Evolutionary conservation across 2,888 invertebrate genomes (phyloP).

Genomic region (Vesta saturnalis): DNA sequence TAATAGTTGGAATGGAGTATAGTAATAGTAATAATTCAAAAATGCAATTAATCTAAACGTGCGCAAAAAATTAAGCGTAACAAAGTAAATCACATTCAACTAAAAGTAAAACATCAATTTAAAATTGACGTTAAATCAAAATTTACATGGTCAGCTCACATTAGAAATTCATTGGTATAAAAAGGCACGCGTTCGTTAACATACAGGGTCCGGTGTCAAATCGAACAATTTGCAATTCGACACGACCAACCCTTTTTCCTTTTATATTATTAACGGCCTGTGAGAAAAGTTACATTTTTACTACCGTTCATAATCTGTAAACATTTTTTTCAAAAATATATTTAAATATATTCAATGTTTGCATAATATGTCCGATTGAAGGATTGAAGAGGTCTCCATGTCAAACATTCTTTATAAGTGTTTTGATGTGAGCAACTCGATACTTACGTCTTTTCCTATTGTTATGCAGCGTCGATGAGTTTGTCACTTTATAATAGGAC

Average conservation of each 20-base stretch:
- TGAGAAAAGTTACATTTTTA: conserved; percentile 32
- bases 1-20: too few species aligned
- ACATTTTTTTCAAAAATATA: conserved; percentile 20
- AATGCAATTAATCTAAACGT: too few species aligned
- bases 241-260: conserved; percentile 48
- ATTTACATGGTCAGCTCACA: conserved; percentile 43
- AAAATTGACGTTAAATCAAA: conserved; percentile 17
- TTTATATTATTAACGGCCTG: conserved; percentile 14
- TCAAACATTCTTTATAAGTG: conserved; percentile 37
- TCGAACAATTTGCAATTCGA: conserved; percentile 47
- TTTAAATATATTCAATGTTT: conserved; percentile 22
- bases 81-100: neutral
- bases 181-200: conserved; percentile 46
- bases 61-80: neutral
- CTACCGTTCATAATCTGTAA: conserved; percentile 21
- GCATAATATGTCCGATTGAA: conserved; percentile 33
- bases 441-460: conserved; percentile 40
- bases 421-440: conserved; percentile 47
- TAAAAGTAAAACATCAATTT: neutral
- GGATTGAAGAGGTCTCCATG: conserved; percentile 41
- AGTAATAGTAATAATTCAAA: too few species aligned
- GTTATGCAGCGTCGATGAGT: conserved; percentile 30
- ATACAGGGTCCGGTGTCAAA: conserved; percentile 42
- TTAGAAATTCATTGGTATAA: conserved; percentile 47
- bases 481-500: conserved; percentile 35